phyloP scores from a whole-genome alignment of 2,797 vertebrate species.

The Sebastes iracundus region DNA sequence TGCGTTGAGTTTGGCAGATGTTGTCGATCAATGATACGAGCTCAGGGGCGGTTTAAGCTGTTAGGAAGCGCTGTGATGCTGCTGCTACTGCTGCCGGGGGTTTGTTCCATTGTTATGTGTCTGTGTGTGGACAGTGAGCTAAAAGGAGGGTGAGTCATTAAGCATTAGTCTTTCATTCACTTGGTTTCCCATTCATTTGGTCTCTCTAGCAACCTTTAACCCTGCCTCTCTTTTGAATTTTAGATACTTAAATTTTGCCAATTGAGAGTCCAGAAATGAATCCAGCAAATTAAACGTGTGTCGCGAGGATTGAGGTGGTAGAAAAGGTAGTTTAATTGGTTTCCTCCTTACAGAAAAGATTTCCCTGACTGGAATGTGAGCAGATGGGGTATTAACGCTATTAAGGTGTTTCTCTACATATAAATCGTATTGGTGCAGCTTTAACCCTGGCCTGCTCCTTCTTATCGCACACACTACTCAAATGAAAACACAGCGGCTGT shows the following conservation, averaged over 20 bases:
- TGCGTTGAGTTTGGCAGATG: slow-evolving; percentile 17
- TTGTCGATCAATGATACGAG: slow-evolving; percentile 1
- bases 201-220: background rate
- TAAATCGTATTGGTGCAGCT: background rate
- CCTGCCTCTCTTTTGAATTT: background rate
- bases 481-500: background rate
- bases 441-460: background rate
- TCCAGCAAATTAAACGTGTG: background rate
- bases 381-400: background rate
- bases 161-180: background rate
- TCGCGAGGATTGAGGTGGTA: background rate
- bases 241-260: background rate
- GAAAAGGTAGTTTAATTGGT: background rate
- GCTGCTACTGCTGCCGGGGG: background rate
- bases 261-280: background rate
- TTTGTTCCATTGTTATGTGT: background rate
- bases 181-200: background rate
- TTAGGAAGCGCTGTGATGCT: background rate
- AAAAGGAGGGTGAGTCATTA: background rate
- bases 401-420: background rate
- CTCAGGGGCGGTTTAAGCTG: slow-evolving; percentile 7
- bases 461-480: background rate
- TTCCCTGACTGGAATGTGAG: background rate
- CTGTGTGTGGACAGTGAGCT: background rate
- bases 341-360: background rate